Base-by-base conservation (phyloP, 2,888 invertebrate genomes). In the Drosophila kokeensis region DNA sequence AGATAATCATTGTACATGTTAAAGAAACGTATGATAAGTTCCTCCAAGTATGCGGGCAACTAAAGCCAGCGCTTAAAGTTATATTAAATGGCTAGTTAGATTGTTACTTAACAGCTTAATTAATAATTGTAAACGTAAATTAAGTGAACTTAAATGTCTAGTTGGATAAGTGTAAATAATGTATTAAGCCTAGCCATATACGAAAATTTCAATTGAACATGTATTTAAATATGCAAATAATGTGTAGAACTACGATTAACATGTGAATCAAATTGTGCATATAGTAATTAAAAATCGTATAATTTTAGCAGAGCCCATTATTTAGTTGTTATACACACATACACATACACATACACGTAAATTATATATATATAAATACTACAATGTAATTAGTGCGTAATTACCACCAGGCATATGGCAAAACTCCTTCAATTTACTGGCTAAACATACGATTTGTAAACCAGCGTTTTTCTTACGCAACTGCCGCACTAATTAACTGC, bases 191-290 rank as follows among this genome's bases (percentile, higher is more conserved):
- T 63, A 63, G 58, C 58, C 59, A 42, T 63, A 40, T 52, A 60
- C 67, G 55, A 53, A 61, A 24, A 50, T 49, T 61, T 58, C 50
- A 79, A 76, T 71, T 70, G 24, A 58, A 63, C 48, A 69, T 67
- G 38, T 67, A 48, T 79, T 34, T 30, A 75, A 64, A 67, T 80
- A 88, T 77, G 77, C 77, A 81, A 81, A 79, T 73, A 36, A 79
- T 71, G 63, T 69, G 61, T 68, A 71, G 42, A 65, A 57, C 57
- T 57, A 73, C 60, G 58, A 75, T 67, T 65, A 67, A 79, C 65
- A 82, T 82, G 75, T 82, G 85, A 81, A 82, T 89, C 54, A 82
- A 87, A 79, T 83, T 86, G 89, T 89, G 89, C 86, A 87, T 86
- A 86, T 89, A 86, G 82, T 82, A 80, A 83, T 82, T 78, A 83